Evolutionary conservation across 2,797 vertebrate species (phyloP), one percentile per base, ranked within the genome.

Genomic region (Falco biarmicus): DNA sequence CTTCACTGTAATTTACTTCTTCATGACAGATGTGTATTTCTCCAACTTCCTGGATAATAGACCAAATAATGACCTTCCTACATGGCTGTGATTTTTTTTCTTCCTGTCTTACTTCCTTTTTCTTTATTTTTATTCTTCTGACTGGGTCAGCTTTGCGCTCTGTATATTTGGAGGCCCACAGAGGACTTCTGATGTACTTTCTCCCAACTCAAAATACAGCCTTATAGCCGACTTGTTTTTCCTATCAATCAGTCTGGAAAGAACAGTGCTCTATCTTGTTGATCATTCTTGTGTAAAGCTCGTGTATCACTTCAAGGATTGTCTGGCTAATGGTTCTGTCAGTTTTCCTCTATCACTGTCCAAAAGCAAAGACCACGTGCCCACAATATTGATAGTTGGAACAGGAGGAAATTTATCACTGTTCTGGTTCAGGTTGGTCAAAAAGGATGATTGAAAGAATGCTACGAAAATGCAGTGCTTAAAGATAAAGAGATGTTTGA

Each of bases 201-300:
- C 20, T 90, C 56, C 34, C 68, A 79, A 59, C 26, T 87, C 75
- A 83, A 89, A 83, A 80, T 47, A 39, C 32, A 87, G 37, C 78
- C 77, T 92, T 60, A 74, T 17, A 87, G 53, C 41, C 60, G 87
- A 13, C 64, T 85, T 93, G 48, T 12, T 93, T 92, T 77, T 61
- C 53, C 79, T 93, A 39, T 94, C 90, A 70, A 85, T 94, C 92
- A 85, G 45, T 47, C 68, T 75, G 82, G 32, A 60, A 64, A 92
- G 66, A 95, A 50, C 21, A 60, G 34, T 32, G n/a, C 53, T 92
- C 59, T 90, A 26, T 94, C 84, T 95, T 92, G 81, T 93, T 95
- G 86, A 92, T 96, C 92, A 77, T 91, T 88, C 81, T 87, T 85
- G 91, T 95, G 82, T 95, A 93, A 94, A 96, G 93, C 78, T 93